Base-by-base conservation (phyloP, 2,888 invertebrate genomes). In the Ophraella communa region DNA sequence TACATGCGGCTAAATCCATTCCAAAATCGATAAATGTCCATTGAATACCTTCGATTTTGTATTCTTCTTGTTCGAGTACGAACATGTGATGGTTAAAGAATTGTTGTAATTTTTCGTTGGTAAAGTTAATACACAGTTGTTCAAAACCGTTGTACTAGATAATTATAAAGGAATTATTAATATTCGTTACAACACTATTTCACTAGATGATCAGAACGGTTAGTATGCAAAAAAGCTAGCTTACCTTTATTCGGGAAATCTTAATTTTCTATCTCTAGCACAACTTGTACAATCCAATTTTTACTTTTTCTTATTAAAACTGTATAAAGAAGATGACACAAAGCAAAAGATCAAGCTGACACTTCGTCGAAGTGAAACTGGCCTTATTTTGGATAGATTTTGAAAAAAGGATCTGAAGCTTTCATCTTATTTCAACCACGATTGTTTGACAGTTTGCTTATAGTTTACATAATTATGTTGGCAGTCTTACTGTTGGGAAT, bases 1-100 rank as follows among this genome's bases (percentile, higher is more conserved):
- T 96, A 89, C 95, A 95, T 84, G 94, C 94, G 80, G 92, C 89
- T 85, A 96, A 89, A 85, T 96, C 96, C 92, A 96, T 94, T 84
- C 96, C 96, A 85, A 96, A 96, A 89, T 97, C 96, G 85, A 96
- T 96, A 88, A 96, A 96, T 76, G 88, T 88, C 96, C 96, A 97
- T 81, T 93, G 88, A 85, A 96, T 96, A 82, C 96, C 96, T 84
- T 96, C 96, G 79, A 85, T 89, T 84, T 93, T 93, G 88, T 96
- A 96, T 83, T 96, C 96, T 84, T 96, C 96, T 91, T 96, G 96
- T 84, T 96, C 96, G 78, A 96, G 89, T 78, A 96, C 95, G 86
- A 96, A 96, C 96, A 96, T 96, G 89, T 96, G 93, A 82, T 96
- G 96, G 87, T 96, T 96, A 92, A 96, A 96, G 90, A 96, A 96